Evolutionary conservation across 2,888 invertebrate species (phyloP).

Genomic region (Amphipoea lucens): DNA sequence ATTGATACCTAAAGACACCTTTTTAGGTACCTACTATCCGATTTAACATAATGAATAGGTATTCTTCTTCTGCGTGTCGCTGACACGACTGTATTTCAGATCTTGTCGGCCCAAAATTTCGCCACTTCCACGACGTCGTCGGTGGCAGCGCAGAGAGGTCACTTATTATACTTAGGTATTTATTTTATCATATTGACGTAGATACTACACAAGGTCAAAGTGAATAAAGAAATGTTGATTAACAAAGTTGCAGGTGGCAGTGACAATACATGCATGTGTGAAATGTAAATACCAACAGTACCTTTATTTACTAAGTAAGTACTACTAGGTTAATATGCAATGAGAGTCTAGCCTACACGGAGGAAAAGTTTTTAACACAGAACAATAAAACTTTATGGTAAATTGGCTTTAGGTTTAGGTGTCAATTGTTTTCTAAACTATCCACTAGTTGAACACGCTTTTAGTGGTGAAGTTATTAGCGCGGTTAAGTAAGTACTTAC

Average conservation of each 20-base stretch:
- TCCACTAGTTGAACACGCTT: slow-evolving; percentile 22
- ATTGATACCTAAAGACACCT: too few species aligned
- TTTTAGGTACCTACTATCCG: neutral
- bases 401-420: slow-evolving; percentile 36
- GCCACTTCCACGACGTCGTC: neutral
- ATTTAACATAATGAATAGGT: neutral
- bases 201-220: neutral
- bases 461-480: slow-evolving; percentile 42
- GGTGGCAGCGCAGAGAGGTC: neutral
- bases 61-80: neutral
- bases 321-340: neutral
- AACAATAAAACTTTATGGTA: slow-evolving; percentile 24
- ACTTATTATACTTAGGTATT: neutral
- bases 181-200: slow-evolving; percentile 6
- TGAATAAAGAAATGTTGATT: slow-evolving; percentile 20
- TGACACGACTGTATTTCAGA: neutral
- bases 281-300: neutral
- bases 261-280: neutral
- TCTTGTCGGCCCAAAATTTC: neutral
- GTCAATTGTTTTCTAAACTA: slow-evolving; percentile 45
- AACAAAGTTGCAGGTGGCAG: slow-evolving; percentile 7
- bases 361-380: slow-evolving; percentile 1
- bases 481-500: slow-evolving; percentile 2
- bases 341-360: neutral
- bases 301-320: neutral